Percentiles rank a stretch among this genome's conserved stretches.
Evolutionary conservation across 2,888 invertebrate species (phyloP).

Genomic region (Drosophila peninsularis): DNA sequence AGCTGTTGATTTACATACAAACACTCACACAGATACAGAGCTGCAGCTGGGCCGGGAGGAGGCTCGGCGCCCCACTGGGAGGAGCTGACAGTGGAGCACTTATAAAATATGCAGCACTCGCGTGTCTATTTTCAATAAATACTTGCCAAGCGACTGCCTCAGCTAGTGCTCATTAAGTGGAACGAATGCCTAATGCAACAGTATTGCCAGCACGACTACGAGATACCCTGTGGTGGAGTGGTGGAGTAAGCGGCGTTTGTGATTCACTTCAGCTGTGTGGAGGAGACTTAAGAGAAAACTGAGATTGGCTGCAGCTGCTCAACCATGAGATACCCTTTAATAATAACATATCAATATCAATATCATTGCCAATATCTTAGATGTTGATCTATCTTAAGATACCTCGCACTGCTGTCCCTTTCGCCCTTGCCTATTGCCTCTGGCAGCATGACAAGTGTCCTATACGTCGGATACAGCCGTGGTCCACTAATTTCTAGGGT

Average conservation of each 20-base stretch:
- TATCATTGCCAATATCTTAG: not conserved
- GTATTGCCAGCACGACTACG: not conserved
- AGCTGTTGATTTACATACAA: conserved; percentile 63
- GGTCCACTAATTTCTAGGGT: not conserved
- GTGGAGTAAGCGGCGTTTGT: too few species aligned
- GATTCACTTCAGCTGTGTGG: too few species aligned
- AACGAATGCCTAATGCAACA: conserved; percentile 32
- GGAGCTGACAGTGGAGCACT: conserved; percentile 36
- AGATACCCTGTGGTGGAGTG: conserved; percentile 29
- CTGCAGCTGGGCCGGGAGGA: not conserved
- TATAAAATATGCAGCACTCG: conserved; percentile 79
- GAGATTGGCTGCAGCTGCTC: not conserved
- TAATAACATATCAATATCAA: too few species aligned
- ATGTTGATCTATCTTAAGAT: too few species aligned
- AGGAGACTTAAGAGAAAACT: too few species aligned
- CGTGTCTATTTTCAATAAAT: conserved; percentile 79
- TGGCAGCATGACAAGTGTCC: not conserved
- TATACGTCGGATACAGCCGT: not conserved
- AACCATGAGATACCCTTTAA: not conserved
- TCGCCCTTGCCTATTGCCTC: too few species aligned
- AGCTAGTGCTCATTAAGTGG: conserved; percentile 46
- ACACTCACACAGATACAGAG: conserved; percentile 4
- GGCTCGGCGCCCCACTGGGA: not conserved
- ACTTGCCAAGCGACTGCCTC: conserved; percentile 39
- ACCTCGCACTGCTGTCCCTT: too few species aligned